Evolutionary conservation across 2,797 vertebrate species (phyloP).

Genomic region (Helarctos malayanus): DNA sequence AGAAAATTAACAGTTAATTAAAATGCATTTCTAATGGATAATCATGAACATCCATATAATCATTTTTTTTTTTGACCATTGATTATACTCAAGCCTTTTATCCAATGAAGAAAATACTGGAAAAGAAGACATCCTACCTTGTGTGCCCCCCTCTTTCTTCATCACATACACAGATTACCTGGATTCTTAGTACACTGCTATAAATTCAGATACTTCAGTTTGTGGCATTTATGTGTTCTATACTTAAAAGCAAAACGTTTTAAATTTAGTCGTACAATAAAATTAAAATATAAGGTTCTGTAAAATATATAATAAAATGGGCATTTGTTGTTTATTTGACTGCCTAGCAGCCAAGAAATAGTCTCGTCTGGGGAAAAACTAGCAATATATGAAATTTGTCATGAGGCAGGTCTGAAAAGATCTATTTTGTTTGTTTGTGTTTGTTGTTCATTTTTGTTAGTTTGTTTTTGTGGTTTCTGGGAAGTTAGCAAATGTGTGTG

Average conservation of each 20-base stretch:
- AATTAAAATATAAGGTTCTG: neutral
- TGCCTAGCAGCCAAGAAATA: neutral
- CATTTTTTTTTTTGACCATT: neutral
- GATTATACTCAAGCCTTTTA: neutral
- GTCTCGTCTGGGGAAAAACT: neutral
- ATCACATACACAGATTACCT: neutral
- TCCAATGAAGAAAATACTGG: conserved; percentile 11
- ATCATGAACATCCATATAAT: neutral
- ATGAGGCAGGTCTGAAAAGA: neutral
- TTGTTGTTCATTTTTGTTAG: neutral
- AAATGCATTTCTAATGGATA: neutral
- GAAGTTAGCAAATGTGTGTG: neutral
- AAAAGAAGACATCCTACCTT: neutral
- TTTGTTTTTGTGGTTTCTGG: neutral
- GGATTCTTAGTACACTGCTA: neutral
- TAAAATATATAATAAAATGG: neutral
- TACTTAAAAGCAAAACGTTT: neutral
- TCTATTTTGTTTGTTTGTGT: neutral
- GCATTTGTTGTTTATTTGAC: neutral
- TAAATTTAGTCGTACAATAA: neutral
- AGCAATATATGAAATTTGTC: neutral
- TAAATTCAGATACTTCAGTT: neutral
- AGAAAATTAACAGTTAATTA: conserved; percentile 54
- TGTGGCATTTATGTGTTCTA: neutral
- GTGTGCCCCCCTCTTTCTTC: neutral